phyloP scores from a whole-genome alignment of 1,140 invertebrate genomes.

The Drosophila ohnishii region DNA sequence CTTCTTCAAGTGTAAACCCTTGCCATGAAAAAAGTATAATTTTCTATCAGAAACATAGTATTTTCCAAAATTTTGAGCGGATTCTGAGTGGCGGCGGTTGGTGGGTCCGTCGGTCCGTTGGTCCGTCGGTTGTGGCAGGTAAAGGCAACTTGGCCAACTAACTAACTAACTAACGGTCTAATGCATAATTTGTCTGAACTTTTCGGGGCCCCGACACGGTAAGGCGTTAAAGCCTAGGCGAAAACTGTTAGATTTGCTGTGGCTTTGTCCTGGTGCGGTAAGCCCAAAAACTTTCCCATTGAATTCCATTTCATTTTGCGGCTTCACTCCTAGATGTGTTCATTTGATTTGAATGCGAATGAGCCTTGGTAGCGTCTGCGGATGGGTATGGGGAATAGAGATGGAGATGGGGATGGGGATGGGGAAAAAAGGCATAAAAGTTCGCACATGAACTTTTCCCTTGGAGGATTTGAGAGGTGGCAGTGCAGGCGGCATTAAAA shows the following conservation, averaged over 20 bases:
- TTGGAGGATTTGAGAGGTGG: constrained; percentile 4
- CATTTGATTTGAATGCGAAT: constrained; percentile 79
- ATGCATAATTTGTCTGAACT: constrained; percentile 80
- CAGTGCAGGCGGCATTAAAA: constrained; percentile 52
- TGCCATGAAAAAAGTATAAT: constrained; percentile 38
- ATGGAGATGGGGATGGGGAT: background rate
- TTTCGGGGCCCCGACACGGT: constrained; percentile 47
- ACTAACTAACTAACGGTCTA: constrained; percentile 73
- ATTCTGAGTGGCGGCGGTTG: constrained; percentile 13
- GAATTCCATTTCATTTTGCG: constrained; percentile 77
- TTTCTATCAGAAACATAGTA: constrained; percentile 38
- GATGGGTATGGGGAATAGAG: background rate
- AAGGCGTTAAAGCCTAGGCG: constrained; percentile 49
- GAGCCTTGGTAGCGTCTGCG: constrained; percentile 29
- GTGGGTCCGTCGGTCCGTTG: background rate
- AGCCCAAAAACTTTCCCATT: constrained; percentile 67
- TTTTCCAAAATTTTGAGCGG: constrained; percentile 47
- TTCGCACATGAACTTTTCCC: constrained; percentile 70
- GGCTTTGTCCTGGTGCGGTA: constrained; percentile 62
- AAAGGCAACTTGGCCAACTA: constrained; percentile 42
- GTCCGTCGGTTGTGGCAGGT: constrained; percentile 15
- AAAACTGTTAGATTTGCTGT: constrained; percentile 55
- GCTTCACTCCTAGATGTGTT: constrained; percentile 64
- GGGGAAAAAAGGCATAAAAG: constrained; percentile 69
- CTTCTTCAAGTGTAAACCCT: background rate